These are phyloP conservation scores for Luscinia luscinia DNA, from an alignment of 2,797 vertebrate genomes.

Conservation along the genomic window DNA sequence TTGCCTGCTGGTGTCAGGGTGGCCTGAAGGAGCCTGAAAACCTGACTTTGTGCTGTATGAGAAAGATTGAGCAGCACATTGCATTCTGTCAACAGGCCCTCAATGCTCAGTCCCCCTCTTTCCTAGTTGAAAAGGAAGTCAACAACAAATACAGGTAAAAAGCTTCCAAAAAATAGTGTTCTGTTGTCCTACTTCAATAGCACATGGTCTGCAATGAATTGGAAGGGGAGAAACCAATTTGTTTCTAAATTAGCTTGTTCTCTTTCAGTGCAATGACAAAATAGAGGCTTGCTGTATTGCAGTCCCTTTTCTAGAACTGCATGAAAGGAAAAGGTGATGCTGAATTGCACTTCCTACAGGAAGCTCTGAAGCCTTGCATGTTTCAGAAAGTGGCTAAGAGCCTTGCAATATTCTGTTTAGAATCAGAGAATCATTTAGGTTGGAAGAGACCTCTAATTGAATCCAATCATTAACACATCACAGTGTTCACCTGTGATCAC, in stretches of 20 bases:
- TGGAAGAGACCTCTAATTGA: not conserved
- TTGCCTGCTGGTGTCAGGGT: not conserved
- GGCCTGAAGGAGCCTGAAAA: not conserved
- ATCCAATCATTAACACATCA: not conserved
- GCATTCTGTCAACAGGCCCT: not conserved
- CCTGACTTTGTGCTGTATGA: fast-evolving
- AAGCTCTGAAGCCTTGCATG: not conserved
- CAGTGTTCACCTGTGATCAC: not conserved
- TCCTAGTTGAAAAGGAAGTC: not conserved
- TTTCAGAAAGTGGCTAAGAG: slow-evolving; percentile 5
- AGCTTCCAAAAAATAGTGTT: slow-evolving; percentile 4
- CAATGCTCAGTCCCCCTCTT: not conserved
- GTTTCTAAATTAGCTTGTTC: slow-evolving; percentile 64
- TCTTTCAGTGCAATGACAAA: slow-evolving; percentile 31
- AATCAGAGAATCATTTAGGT: not conserved
- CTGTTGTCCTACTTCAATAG: slow-evolving; percentile 3
- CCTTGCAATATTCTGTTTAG: not conserved
- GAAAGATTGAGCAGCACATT: not conserved
- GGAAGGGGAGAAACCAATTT: slow-evolving; percentile 17
- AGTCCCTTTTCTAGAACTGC: not conserved
- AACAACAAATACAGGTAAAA: not conserved
- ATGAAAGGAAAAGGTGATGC: slow-evolving; percentile 24
- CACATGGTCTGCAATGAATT: not conserved
- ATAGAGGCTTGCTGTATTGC: not conserved
- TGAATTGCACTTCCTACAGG: not conserved